A percentile compares a stretch with the other conserved stretches of the same genome.
Conservation (phyloP, 2,113 vertebrate genomes). For the Pogonocichla stellata region DNA sequence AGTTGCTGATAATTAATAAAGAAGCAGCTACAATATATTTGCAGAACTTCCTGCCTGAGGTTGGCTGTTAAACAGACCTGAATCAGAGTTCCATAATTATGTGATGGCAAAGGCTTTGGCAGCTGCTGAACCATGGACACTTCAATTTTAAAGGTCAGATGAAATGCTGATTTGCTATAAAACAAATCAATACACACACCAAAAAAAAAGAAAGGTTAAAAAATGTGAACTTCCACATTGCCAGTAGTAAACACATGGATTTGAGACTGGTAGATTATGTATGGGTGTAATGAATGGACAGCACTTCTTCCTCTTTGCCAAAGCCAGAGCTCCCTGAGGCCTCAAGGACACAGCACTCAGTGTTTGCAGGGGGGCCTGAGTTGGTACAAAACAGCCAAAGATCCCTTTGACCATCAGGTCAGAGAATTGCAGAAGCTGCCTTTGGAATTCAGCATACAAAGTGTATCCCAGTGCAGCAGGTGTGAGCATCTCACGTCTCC, state of each 20-base stretch:
- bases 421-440: background rate
- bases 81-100: conserved; percentile 36
- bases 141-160: conserved; percentile 66
- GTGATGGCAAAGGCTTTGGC: conserved; percentile 42
- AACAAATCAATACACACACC: conserved; percentile 55
- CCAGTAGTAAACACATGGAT: background rate
- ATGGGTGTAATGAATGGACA: background rate
- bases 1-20: conserved; percentile 38
- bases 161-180: conserved; percentile 66
- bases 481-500: background rate
- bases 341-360: rapidly evolving
- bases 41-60: conserved; percentile 9
- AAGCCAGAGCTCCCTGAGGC: background rate
- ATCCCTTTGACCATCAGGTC: background rate
- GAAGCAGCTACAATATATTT: conserved; percentile 19
- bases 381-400: background rate
- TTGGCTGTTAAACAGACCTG: conserved; percentile 16
- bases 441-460: background rate
- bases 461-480: no score
- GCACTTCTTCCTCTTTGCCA: background rate
- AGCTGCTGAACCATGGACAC: conserved; percentile 61
- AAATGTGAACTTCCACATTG: background rate
- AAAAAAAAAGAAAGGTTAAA: background rate
- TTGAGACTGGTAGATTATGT: background rate
- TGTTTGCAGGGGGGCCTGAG: background rate